Conservation (phyloP, 2,888 invertebrate genomes). For the Drosophila subquinaria region DNA sequence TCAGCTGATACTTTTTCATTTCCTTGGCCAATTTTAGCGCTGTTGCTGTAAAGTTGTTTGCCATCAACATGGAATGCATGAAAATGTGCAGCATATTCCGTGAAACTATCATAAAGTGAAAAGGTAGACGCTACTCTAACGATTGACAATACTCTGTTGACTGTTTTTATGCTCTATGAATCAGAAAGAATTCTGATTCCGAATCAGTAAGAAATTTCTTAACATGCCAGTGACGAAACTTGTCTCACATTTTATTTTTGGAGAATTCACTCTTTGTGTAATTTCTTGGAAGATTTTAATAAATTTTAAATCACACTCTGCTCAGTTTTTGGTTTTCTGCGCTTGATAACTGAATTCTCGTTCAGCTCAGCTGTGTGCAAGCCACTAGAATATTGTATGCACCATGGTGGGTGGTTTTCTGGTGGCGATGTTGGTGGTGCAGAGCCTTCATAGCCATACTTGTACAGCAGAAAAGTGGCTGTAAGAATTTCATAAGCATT, state of each 20-base stretch:
- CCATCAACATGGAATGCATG: background rate
- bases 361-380: constrained; percentile 38
- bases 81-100: background rate
- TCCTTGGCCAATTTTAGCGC: constrained; percentile 6
- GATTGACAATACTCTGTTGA: background rate
- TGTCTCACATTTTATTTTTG: background rate
- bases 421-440: background rate
- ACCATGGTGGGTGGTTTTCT: background rate
- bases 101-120: constrained; percentile 12
- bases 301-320: constrained; percentile 57
- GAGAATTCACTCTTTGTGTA: background rate
- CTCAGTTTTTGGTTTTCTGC: background rate
- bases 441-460: constrained; percentile 5
- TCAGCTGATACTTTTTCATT: constrained; percentile 8
- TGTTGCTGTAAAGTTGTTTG: constrained; percentile 11
- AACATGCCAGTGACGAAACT: background rate
- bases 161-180: background rate
- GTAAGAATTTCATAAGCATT: constrained; percentile 69
- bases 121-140: too few relatives aligned
- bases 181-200: background rate
- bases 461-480: constrained; percentile 35
- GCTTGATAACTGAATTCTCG: constrained; percentile 21
- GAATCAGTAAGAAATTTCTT: background rate
- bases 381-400: constrained; percentile 39
- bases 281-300: constrained; percentile 49